A percentile compares a stretch with the other conserved stretches of the same genome.
These are phyloP conservation scores for Tyto alba DNA, from an alignment of 2,113 vertebrate species.

Conservation along the genomic window DNA sequence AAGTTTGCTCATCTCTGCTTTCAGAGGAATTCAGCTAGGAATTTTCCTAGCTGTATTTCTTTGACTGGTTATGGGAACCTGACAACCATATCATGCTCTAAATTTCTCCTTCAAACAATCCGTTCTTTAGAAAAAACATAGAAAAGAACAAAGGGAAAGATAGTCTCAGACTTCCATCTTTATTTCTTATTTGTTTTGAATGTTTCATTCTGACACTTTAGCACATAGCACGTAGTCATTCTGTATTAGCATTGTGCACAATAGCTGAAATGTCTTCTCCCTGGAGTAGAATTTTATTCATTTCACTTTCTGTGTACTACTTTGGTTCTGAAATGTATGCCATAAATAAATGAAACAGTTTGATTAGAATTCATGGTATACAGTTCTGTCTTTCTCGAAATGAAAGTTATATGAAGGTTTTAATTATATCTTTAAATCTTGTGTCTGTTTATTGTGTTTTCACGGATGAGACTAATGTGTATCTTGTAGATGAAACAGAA, in stretches of 20 bases:
- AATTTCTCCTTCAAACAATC: background rate
- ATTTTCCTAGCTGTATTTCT: background rate
- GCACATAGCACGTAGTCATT: background rate
- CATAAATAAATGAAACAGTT: background rate
- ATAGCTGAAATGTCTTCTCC: background rate
- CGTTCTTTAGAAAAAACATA: background rate
- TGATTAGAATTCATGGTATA: background rate
- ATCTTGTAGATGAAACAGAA: background rate
- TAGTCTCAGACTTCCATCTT: background rate
- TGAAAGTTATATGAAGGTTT: background rate
- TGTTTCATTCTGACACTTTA: background rate
- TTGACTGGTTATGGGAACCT: background rate
- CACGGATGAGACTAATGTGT: background rate
- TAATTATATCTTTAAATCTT: background rate
- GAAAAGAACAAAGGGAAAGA: background rate
- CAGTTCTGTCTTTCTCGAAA: background rate
- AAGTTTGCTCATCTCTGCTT: background rate
- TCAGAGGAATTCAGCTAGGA: too few relatives aligned
- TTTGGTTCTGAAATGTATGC: background rate
- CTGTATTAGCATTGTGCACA: background rate
- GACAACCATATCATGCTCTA: background rate
- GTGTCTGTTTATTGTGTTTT: background rate
- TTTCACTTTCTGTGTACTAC: background rate
- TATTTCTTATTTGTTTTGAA: background rate
- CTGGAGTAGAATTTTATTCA: background rate